A percentile compares a stretch with the other conserved stretches of the same genome.
Evolutionary conservation across 2,113 vertebrate species (phyloP).

Genomic region (Progne subis): DNA sequence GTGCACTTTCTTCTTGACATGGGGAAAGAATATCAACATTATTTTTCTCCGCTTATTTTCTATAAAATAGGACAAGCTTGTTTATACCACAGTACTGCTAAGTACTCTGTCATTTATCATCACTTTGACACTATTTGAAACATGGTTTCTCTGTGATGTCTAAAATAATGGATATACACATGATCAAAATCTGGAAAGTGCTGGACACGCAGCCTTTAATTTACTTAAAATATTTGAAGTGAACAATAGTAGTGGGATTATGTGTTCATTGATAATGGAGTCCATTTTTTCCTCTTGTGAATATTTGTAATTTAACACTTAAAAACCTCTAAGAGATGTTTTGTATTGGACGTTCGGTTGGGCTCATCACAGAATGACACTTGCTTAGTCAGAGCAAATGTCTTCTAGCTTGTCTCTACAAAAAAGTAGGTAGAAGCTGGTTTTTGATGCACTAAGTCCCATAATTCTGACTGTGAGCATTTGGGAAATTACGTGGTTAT

Average conservation of each 20-base stretch:
- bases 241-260: not conserved
- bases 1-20: not conserved
- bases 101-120: not conserved
- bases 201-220: not conserved
- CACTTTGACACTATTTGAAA: not conserved
- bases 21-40: not conserved
- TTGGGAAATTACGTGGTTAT: not conserved
- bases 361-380: not conserved
- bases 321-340: not conserved
- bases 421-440: not conserved
- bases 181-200: not conserved
- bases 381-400: not conserved
- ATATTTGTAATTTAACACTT: not conserved
- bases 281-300: not conserved
- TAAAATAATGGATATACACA: not conserved
- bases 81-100: not conserved
- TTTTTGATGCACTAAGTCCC: not conserved
- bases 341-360: not conserved
- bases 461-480: not conserved
- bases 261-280: not conserved
- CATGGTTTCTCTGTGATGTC: not conserved
- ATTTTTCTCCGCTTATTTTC: slow-evolving; percentile 6
- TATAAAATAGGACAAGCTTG: not conserved
- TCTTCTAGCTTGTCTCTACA: not conserved
- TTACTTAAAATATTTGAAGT: not conserved